Base-by-base conservation (phyloP, 1,140 invertebrate species). In the Cotesia chilonis region DNA sequence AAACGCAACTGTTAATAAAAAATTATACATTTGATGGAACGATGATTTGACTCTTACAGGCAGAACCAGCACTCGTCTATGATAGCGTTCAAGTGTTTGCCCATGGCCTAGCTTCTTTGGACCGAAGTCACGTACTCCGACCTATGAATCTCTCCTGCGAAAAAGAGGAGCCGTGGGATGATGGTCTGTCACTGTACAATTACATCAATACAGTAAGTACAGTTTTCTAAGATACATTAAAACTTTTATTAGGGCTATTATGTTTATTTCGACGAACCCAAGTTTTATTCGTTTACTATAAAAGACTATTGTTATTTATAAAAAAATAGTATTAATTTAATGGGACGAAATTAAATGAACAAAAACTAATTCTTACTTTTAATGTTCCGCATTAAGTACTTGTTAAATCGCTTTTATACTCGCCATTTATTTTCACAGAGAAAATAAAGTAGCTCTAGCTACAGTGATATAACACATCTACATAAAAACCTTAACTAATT, bases 71-170 rank as follows among this genome's bases (percentile, higher is more conserved):
- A 9, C 87, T 98, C 63, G 92, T 97, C 77, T 97, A 95, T 83
- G 96, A 98, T 84, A 94, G 95, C 10, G 96, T 97, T 0, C 92
- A 95, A 78, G 91, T 95, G 36, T 93, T 98, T 78, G 95, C 94
- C 9, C 89, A 92, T 76, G 95, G 94, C 14, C 84, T 96, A 57
- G 90, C 92, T 17, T 89, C 92, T 2, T 89, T 95, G 72, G 93
- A 95, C 78, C 87, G 89, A 37, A 89, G 90, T 80, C 91, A 91
- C 64, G 85, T 89, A 67, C 88, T 95, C 7, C 89, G 90, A 36
- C 89, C 92, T 3, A 90, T 89, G 17, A 96, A 96, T 86, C 89
- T 94, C 12, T 95, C 94, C 1, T 96, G 95, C 79, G 94, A 95
- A 59, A 89, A 90, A 12, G 94, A 96, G 79, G 87, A 90, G 68